Base-by-base conservation (phyloP, 2,888 invertebrate genomes). In the Cordylochernes scorpioides region DNA sequence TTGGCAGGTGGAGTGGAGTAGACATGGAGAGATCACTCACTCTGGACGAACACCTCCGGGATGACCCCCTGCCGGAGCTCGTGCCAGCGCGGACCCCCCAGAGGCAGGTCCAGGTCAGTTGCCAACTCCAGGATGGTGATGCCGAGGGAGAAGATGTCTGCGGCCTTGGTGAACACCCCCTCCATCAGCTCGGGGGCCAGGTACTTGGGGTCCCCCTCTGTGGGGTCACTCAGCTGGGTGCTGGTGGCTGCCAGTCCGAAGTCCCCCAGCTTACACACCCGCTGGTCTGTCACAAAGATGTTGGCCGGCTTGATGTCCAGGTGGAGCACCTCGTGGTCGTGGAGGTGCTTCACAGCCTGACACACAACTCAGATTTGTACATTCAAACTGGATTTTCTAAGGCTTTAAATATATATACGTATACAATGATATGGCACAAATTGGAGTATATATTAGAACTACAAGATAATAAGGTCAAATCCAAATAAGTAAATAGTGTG, bases 271-370 rank as follows among this genome's bases (percentile, higher is more conserved):
- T 74, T 73, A 48, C 66, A 72, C 10, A 56, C 46, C 15, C 62
- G 62, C 44, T 65, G 61, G 34, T 59, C 56, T 5, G 64, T 60
- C 32, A 73, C 60, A 44, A 73, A 62, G 28, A 74, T 68, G 49
- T 74, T 73, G 29, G 68, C 71, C 25, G 71, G 64, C 49, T 74
- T 73, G 19, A 74, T 67, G 52, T 73, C 73, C 50, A 72, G 57
- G 47, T 73, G 73, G 18, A 72, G 58, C 18, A 71, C 54, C 46
- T 65, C 59, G 28, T 62, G 58, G 35, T 62, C 61, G 46, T 73
- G 73, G 14, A 74, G 52, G 45, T 67, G 66, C 43, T 67, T 61
- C 3, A 72, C 48, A 12, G 66, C 71, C 55, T 61, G 48, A 19
- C 52, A 46, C 31, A n/a, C n/a, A n/a, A n/a, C n/a, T n/a, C n/a